phyloP scores from a whole-genome alignment of 2,113 vertebrate genomes.

The Phaethon lepturus region DNA sequence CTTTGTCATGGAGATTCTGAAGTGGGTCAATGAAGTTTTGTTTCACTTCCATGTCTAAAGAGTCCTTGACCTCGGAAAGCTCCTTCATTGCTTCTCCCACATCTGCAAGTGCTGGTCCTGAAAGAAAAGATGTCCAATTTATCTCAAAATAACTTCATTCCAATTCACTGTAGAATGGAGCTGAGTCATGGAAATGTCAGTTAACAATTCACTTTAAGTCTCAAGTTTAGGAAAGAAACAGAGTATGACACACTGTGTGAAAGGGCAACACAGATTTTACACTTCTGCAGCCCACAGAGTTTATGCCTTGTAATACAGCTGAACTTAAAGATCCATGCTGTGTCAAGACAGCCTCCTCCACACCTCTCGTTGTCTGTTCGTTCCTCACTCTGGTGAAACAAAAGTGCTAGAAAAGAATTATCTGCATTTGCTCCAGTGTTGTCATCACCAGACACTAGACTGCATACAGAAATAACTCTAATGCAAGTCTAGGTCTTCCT shows the following conservation, averaged over 20 bases:
- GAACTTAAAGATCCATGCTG: background rate
- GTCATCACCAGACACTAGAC: background rate
- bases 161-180: background rate
- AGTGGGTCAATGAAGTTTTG: constrained; percentile 98
- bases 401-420: background rate
- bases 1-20: constrained; percentile 97
- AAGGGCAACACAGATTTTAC: background rate
- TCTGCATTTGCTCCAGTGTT: background rate
- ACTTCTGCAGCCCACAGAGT: background rate
- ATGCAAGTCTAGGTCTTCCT: background rate
- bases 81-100: constrained; percentile 93
- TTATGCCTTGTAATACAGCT: background rate
- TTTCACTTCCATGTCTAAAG: constrained; percentile 97
- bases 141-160: background rate
- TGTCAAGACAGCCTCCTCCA: background rate
- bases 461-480: background rate
- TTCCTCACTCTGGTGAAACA: background rate
- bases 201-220: background rate
- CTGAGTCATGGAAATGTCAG: background rate
- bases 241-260: background rate
- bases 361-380: accelerated
- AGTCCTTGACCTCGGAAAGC: constrained; percentile 95
- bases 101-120: constrained; percentile 90
- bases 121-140: background rate
- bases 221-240: background rate